Percentiles rank a stretch among this genome's conserved stretches.
These are phyloP conservation scores for Dascillus cervinus DNA, from an alignment of 2,888 invertebrate species.

Conservation along the genomic window DNA sequence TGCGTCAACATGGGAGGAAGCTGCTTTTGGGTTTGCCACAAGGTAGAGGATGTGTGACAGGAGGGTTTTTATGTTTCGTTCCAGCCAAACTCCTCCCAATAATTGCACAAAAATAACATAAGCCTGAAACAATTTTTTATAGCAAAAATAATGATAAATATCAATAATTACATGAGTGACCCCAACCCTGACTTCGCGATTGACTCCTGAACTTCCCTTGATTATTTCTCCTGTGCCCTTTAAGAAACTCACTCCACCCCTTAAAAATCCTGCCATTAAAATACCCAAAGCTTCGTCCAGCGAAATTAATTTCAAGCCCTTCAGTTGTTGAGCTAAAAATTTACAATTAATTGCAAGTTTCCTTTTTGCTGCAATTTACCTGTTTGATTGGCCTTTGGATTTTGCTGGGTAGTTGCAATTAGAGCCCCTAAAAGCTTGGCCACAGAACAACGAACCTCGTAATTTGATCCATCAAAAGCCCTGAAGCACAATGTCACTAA, in stretches of 20 bases:
- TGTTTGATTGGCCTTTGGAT: conserved; percentile 48
- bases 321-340: conserved; percentile 48
- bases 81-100: conserved; percentile 92
- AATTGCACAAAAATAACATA: conserved; percentile 93
- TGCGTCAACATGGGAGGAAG: conserved; percentile 93
- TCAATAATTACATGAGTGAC: conserved; percentile 79
- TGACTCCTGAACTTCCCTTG: conserved; percentile 87
- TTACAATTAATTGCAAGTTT: too few relatives aligned
- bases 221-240: conserved; percentile 93
- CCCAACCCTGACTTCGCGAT: conserved; percentile 93
- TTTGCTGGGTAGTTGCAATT: conserved; percentile 77
- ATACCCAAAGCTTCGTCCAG: conserved; percentile 87
- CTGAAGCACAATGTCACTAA: conserved; percentile 86
- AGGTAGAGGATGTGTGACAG: conserved; percentile 87
- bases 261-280: conserved; percentile 86
- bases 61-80: conserved; percentile 79
- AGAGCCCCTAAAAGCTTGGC: conserved; percentile 85
- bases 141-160: conserved; percentile 3
- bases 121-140: too few relatives aligned
- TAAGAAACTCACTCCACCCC: conserved; percentile 89
- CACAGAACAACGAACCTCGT: conserved; percentile 85
- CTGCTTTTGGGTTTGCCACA: conserved; percentile 92
- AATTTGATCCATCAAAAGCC: conserved; percentile 86
- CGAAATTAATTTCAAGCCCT: conserved; percentile 62
- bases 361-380: conserved; percentile 36